Evolutionary conservation across 2,888 invertebrate genomes (phyloP).

Genomic region (Punctoribates punctum): DNA sequence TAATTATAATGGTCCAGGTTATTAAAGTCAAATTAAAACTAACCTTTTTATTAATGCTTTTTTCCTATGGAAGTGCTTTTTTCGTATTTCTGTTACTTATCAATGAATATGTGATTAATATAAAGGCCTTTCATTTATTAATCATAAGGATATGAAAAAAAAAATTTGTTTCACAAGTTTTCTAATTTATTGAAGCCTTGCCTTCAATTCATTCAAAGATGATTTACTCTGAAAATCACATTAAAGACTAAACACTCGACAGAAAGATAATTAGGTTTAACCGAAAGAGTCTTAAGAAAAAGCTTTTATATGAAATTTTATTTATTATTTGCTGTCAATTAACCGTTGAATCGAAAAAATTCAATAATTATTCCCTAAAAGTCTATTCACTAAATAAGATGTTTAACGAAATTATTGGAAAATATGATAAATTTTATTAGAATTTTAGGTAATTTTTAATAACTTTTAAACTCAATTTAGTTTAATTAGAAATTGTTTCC

Average conservation of each 20-base stretch:
- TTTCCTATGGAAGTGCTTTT: not conserved
- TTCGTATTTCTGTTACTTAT: not conserved
- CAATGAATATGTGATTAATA: constrained; percentile 18
- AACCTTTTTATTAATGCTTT: constrained; percentile 16
- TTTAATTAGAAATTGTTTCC: not conserved
- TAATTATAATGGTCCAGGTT: constrained; percentile 27
- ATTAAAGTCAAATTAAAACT: constrained; percentile 34
- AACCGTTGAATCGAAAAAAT: not conserved
- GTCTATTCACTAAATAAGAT: not conserved
- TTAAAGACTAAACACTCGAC: not conserved
- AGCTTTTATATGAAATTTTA: not conserved
- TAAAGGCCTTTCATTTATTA: not conserved
- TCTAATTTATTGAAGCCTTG: not conserved
- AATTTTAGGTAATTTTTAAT: not conserved
- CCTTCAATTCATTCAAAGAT: constrained; percentile 10
- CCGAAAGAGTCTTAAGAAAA: not conserved
- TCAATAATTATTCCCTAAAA: not conserved
- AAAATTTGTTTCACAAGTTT: constrained; percentile 23
- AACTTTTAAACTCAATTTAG: not conserved
- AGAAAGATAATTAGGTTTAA: constrained; percentile 21
- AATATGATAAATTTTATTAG: not conserved
- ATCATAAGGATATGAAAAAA: not conserved
- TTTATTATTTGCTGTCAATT: constrained; percentile 16
- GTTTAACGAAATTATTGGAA: too few relatives aligned
- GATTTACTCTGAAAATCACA: not conserved